Conservation (phyloP, 2,888 invertebrate genomes). For the Drosophila planitibia region DNA sequence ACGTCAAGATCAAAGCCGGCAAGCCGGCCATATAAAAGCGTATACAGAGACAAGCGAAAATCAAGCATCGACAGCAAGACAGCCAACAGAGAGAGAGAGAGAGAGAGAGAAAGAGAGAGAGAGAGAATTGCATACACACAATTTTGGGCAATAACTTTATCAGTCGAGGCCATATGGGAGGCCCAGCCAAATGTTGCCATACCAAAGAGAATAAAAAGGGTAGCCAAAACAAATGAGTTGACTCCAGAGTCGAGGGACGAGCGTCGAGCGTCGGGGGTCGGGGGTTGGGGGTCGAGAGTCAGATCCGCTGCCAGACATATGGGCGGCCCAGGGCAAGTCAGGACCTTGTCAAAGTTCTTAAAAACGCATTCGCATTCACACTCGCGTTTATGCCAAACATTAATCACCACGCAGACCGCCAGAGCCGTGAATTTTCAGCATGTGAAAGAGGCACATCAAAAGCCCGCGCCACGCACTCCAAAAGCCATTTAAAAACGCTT, state of each 20-base stretch:
- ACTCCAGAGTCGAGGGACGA: neutral
- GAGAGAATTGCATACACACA: neutral
- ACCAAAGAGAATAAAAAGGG: slow-evolving; percentile 42
- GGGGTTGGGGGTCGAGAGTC: slow-evolving; percentile 1
- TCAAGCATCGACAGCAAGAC: slow-evolving; percentile 75
- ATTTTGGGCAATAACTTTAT: slow-evolving; percentile 85
- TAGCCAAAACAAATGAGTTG: slow-evolving; percentile 62
- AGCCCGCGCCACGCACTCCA: slow-evolving; percentile 80
- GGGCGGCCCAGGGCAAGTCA: slow-evolving; percentile 69
- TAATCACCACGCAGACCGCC: slow-evolving; percentile 75
- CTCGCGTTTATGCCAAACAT: slow-evolving; percentile 81
- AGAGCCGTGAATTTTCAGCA: slow-evolving; percentile 79
- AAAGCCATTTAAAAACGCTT: slow-evolving; percentile 83
- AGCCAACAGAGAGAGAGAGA: slow-evolving; percentile 19
- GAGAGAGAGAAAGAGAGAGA: neutral
- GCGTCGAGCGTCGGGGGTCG: slow-evolving; percentile 3
- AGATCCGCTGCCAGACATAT: slow-evolving; percentile 52
- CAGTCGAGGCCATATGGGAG: slow-evolving; percentile 84
- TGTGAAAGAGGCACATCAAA: slow-evolving; percentile 75
- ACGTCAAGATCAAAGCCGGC: slow-evolving; percentile 74
- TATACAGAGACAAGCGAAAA: slow-evolving; percentile 72
- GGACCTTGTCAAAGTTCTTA: slow-evolving; percentile 81
- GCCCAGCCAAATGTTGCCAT: slow-evolving; percentile 77
- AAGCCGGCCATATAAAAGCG: slow-evolving; percentile 65
- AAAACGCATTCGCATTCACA: slow-evolving; percentile 63